Percentiles rank a stretch among this genome's conserved stretches.
phyloP scores from a whole-genome alignment of 53 echinoderm and acorn worm genomes.

The Antedon mediterranea region DNA sequence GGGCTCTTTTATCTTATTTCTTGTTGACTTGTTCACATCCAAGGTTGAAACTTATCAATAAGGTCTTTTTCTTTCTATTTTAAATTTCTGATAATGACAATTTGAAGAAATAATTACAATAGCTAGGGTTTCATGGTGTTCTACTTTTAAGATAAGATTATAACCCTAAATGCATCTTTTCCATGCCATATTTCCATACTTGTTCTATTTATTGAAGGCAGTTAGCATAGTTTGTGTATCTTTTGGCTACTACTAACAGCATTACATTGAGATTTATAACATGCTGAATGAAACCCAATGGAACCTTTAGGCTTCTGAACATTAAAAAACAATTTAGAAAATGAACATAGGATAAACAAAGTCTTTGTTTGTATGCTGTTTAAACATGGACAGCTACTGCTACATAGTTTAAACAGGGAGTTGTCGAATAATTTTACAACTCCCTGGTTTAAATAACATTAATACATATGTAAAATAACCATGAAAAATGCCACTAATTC shows the following conservation, averaged over 20 bases:
- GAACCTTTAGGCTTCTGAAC: not conserved
- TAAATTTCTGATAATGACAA: not conserved
- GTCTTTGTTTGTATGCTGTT: too few relatives aligned
- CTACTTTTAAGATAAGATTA: too few relatives aligned
- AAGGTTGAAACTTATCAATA: not conserved
- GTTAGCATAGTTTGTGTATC: not conserved
- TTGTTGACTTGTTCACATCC: not conserved
- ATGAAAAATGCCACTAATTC: too few relatives aligned
- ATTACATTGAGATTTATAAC: not conserved
- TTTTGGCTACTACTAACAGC: not conserved
- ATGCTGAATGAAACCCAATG: not conserved
- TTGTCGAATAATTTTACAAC: too few relatives aligned
- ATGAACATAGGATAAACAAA: too few relatives aligned
- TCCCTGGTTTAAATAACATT: too few relatives aligned
- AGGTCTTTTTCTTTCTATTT: not conserved
- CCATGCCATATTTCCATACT: not conserved
- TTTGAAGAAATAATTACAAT: not conserved
- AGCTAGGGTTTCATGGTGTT: too few relatives aligned
- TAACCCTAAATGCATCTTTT: too few relatives aligned
- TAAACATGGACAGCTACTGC: too few relatives aligned
- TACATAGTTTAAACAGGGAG: too few relatives aligned
- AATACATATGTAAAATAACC: too few relatives aligned
- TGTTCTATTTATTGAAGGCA: not conserved
- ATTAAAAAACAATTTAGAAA: not conserved
- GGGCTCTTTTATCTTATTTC: not conserved